phyloP scores from a whole-genome alignment of 2,888 invertebrate species.

The Eudemis profundana region DNA sequence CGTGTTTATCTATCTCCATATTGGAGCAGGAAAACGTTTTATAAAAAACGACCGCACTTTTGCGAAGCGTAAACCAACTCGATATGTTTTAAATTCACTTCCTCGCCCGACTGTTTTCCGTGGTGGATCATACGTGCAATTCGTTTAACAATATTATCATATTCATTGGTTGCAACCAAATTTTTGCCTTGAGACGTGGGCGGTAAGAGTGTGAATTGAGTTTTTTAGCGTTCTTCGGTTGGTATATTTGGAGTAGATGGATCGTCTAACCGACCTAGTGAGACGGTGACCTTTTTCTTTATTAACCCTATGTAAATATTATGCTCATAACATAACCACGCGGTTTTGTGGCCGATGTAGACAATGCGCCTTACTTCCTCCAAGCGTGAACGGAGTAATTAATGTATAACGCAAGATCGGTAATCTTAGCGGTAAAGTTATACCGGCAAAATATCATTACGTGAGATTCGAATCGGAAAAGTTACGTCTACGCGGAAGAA shows the following conservation, averaged over 20 bases:
- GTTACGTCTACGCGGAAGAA: conserved; percentile 37
- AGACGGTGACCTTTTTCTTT: conserved; percentile 36
- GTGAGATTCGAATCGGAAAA: conserved; percentile 37
- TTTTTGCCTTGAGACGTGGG: conserved; percentile 1
- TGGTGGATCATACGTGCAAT: conserved; percentile 43
- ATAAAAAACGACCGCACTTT: conserved; percentile 46
- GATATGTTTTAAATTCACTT: conserved; percentile 52
- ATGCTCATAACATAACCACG: conserved; percentile 24
- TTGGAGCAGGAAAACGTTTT: conserved; percentile 49
- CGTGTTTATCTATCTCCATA: conserved; percentile 51
- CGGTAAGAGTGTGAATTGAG: conserved; percentile 3
- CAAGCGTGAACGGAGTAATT: conserved; percentile 31
- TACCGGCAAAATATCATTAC: conserved; percentile 25
- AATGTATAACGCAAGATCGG: conserved; percentile 30
- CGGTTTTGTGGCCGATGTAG: conserved; percentile 27
- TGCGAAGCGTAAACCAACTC: conserved; percentile 48
- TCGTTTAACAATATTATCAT: conserved; percentile 32
- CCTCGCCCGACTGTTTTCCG: conserved; percentile 50
- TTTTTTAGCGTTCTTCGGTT: background rate
- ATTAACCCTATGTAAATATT: conserved; percentile 35
- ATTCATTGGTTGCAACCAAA: conserved; percentile 22
- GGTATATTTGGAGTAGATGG: conserved; percentile 19
- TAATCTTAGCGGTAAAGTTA: conserved; percentile 17
- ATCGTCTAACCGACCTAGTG: conserved; percentile 38
- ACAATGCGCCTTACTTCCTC: conserved; percentile 38